These are phyloP conservation scores for Acholoe squamosa DNA, from an alignment of 2,888 invertebrate genomes.

Conservation along the genomic window DNA sequence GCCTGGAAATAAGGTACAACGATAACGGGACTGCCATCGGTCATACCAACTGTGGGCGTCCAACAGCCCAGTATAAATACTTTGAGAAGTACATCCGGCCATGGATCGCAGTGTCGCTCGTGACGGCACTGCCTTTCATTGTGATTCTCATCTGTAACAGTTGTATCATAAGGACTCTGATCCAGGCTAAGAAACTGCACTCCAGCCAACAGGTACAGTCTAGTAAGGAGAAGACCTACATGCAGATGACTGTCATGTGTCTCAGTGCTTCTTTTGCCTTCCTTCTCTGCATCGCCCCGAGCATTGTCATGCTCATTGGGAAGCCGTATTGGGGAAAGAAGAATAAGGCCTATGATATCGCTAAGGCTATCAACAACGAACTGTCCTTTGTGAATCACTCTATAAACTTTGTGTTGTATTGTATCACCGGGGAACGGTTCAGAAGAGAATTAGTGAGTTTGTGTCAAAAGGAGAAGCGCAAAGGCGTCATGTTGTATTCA, in stretches of 20 bases:
- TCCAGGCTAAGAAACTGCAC: slow-evolving; percentile 46
- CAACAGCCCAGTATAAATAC: slow-evolving; percentile 66
- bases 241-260: slow-evolving; percentile 72
- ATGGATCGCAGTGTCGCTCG: slow-evolving; percentile 71
- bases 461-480: slow-evolving; percentile 50
- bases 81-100: slow-evolving; percentile 70
- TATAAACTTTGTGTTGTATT: slow-evolving; percentile 72
- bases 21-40: slow-evolving; percentile 20
- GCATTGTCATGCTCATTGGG: slow-evolving; percentile 71
- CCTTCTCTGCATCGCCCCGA: slow-evolving; percentile 70
- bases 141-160: slow-evolving; percentile 69
- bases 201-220: slow-evolving; percentile 48
- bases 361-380: slow-evolving; percentile 70
- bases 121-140: slow-evolving; percentile 68
- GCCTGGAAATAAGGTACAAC: slow-evolving; percentile 69
- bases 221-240: slow-evolving; percentile 63
- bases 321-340: slow-evolving; percentile 69
- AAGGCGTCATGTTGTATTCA: slow-evolving; percentile 39
- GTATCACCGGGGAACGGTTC: slow-evolving; percentile 70
- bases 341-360: slow-evolving; percentile 67
- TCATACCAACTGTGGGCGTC: slow-evolving; percentile 66
- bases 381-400: slow-evolving; percentile 71
- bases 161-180: slow-evolving; percentile 68
- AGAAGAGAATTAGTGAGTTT: slow-evolving; percentile 68
- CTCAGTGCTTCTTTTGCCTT: slow-evolving; percentile 70